Conservation (phyloP, 2,797 vertebrate genomes). For the Percopsis omiscomaycus region DNA sequence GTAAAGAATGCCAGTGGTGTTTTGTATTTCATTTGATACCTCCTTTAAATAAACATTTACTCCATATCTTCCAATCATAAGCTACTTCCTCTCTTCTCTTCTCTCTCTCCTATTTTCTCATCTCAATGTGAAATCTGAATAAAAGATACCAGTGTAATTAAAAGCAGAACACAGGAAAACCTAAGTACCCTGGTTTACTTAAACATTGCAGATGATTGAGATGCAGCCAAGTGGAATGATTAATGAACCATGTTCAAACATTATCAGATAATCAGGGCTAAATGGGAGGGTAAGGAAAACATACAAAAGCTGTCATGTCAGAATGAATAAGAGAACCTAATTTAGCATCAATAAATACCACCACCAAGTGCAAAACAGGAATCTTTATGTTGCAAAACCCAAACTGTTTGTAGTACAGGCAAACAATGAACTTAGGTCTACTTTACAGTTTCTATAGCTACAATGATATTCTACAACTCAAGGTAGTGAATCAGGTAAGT, state of each 20-base stretch:
- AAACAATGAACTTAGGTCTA: background rate
- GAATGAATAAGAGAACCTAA: slow-evolving; percentile 11
- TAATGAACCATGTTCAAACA: slow-evolving; percentile 38
- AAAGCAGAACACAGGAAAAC: background rate
- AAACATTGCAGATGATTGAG: slow-evolving; percentile 12
- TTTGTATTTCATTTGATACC: slow-evolving; percentile 12
- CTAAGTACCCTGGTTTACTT: slow-evolving; percentile 3
- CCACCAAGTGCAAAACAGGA: too few relatives aligned
- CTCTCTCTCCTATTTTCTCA: background rate
- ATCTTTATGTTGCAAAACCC: background rate
- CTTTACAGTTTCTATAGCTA: too few relatives aligned
- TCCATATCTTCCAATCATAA: background rate
- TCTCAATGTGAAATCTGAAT: slow-evolving; percentile 9
- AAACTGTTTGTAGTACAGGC: background rate
- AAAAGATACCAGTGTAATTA: slow-evolving; percentile 2
- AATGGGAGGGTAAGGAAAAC: slow-evolving; percentile 1
- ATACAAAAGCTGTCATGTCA: slow-evolving; percentile 22
- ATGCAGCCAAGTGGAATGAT: slow-evolving; percentile 36
- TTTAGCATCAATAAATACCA: background rate
- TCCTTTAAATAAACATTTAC: background rate
- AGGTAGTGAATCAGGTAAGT: too few relatives aligned
- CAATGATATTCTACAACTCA: too few relatives aligned
- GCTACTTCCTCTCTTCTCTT: background rate
- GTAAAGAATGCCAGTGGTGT: slow-evolving; percentile 1
- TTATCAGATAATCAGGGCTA: slow-evolving; percentile 9